Evolutionary conservation across 2,797 vertebrate species (phyloP), one percentile per base, ranked within the genome.

Genomic region (Triplophysa yarkandensis): DNA sequence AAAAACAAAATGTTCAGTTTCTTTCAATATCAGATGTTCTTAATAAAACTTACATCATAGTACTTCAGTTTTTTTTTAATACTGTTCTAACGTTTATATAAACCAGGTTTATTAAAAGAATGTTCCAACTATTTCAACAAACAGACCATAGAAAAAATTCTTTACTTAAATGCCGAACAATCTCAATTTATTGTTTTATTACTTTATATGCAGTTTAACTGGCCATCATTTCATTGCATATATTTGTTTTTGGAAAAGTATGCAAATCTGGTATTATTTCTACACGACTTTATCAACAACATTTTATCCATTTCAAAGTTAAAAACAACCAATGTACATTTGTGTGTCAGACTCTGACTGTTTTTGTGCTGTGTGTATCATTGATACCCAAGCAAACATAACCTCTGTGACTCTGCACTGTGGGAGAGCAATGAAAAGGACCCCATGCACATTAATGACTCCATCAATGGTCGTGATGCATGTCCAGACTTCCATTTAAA

Each of bases 351-450:
- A 81, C 81, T 79, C 81, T 74, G 77, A 81, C 81, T 83, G 81
- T 79, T 81, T 82, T 89, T 87, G 83, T 86, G 84, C 81, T 57
- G 71, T 88, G 89, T 90, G 90, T 90, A 87, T 86, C 86, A 77
- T 85, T 88, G 87, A 85, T 84, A 86, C 78, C 72, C 83, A 88
- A 86, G 87, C 86, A 90, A 90, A 90, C 85, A 84, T 82, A 86
- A 89, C 86, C 88, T 81, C 79, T 77, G 54, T 83, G 85, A 84
- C 86, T 82, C 77, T 48, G 27, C 63, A 63, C 78, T 61, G 78
- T 72, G 68, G 66, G 71, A 76, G 73, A 72, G 80, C 78, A 54
- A 66, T 52, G 55, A 74, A n/a, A 44, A 60, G 36, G 28, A 65
- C 63, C 52, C 28, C 39, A 46, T 28, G 46, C 36, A 75, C 46